Conservation (phyloP, 2,113 vertebrate genomes). For the human (Homo sapiens) region DNA sequence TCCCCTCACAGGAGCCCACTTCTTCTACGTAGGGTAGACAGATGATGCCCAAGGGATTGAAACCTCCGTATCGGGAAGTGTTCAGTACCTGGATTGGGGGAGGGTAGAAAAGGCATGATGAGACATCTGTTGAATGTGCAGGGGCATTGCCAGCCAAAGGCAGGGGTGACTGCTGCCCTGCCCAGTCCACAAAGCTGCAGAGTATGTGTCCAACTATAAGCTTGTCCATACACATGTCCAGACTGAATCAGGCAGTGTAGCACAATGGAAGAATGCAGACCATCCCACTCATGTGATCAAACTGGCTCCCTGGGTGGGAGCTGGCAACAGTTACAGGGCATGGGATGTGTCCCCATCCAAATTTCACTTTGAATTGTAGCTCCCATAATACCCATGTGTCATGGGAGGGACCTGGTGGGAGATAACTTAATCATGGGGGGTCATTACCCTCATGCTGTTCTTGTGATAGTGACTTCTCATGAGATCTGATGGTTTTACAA, state of each 20-base stretch:
- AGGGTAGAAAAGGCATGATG: background rate
- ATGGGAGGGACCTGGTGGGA: too few relatives aligned
- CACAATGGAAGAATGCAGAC: background rate
- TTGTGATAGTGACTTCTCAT: too few relatives aligned
- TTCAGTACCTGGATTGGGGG: background rate
- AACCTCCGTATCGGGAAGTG: background rate
- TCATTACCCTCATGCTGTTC: too few relatives aligned
- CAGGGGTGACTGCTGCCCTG: too few relatives aligned
- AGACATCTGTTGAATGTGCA: background rate
- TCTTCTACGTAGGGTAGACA: background rate
- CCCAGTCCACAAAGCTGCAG: background rate
- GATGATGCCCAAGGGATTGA: background rate
- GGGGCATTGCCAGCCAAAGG: background rate
- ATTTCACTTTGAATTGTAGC: too few relatives aligned
- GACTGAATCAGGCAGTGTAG: background rate
- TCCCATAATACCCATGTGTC: too few relatives aligned
- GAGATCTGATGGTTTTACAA: too few relatives aligned
- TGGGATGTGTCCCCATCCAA: too few relatives aligned
- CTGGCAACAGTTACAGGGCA: accelerated
- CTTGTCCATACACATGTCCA: background rate
- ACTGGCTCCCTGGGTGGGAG: background rate
- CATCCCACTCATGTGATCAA: background rate
- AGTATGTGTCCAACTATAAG: background rate
- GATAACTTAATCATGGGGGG: too few relatives aligned
- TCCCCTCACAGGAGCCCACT: accelerated